Evolutionary conservation across 2,113 vertebrate species (phyloP), one percentile per base, ranked within the genome.

Genomic region (Cottus gobio): DNA sequence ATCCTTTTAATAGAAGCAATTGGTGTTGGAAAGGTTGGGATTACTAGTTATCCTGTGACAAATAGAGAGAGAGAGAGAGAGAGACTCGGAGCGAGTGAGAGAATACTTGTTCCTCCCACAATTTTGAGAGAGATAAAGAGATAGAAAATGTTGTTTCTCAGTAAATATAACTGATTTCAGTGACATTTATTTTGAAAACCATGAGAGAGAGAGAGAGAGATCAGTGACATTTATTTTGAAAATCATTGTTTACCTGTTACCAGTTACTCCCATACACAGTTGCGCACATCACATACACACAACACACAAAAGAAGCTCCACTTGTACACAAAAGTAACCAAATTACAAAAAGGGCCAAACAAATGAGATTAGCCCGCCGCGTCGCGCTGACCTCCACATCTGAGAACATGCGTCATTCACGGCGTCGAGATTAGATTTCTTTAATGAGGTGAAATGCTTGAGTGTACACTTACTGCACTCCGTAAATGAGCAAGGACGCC

Each of bases 361-460:
- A 36, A 36, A 90, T 85, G 79, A 58, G 82, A 88, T 80, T 76
- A 61, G 46, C 74, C 63, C 24, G 56, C 73, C 44, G 71, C 44
- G 70, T 75, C 62, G 77, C 1, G 22, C 80, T 79, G 85, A 87
- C 87, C 85, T 89, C 83, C 80, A 83, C 75, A 66, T 80, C 72
- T 74, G 63, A 36, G 36, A 86, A 71, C 76, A 54, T 24, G 34
- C 28, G 2, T 28, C 36, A 28, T 64, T 82, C 57, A 76, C 48
- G 11, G 62, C 77, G 82, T 68, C 72, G 58, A 82, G 84, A 87
- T 90, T 84, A 67, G 82, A 89, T 89, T 92, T 57, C 80, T 83
- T 82, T 83, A 90, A 89, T 79, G 80, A 89, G 75, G 70, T 67
- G 75, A 72, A 90, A 85, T 39, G 83, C 80, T 65, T 60, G 50